A percentile compares a stretch with the other conserved stretches of the same genome.
Conservation (phyloP, 2,888 invertebrate genomes). For the Lobophora halterata region DNA sequence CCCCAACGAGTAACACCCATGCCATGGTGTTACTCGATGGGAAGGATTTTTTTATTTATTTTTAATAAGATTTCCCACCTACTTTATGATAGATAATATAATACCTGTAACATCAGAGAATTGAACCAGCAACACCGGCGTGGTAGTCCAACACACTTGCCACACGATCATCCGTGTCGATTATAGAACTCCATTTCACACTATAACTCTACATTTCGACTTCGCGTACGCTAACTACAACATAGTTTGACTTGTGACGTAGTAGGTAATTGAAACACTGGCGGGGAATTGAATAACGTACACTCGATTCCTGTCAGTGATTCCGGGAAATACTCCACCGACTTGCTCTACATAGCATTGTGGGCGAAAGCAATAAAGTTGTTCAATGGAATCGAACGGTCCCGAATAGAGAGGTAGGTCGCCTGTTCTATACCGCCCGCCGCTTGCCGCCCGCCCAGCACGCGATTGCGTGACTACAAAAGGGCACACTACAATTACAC, state of each 20-base stretch:
- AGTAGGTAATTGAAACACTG: slow-evolving; percentile 3
- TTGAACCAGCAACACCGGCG: too few relatives aligned
- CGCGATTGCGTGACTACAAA: slow-evolving; percentile 68
- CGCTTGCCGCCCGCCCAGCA: slow-evolving; percentile 33
- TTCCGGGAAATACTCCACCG: slow-evolving; percentile 19
- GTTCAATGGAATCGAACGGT: slow-evolving; percentile 31
- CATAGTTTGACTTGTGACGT: background rate
- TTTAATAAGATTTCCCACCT: too few relatives aligned
- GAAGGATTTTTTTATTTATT: too few relatives aligned
- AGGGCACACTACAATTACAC: slow-evolving; percentile 64
- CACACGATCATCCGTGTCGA: too few relatives aligned
- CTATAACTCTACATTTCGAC: too few relatives aligned
- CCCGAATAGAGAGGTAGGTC: slow-evolving; percentile 29
- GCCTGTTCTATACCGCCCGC: slow-evolving; percentile 5
- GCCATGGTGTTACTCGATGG: too few relatives aligned
- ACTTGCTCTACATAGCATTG: slow-evolving; percentile 17
- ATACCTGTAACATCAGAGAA: too few relatives aligned
- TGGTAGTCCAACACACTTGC: too few relatives aligned
- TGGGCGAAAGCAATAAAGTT: slow-evolving; percentile 32
- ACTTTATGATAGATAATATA: too few relatives aligned
- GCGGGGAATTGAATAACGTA: slow-evolving; percentile 14
- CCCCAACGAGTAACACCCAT: too few relatives aligned
- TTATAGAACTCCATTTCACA: too few relatives aligned
- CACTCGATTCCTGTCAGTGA: slow-evolving; percentile 23
- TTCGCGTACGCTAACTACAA: too few relatives aligned